Conservation (phyloP, 2,113 vertebrate genomes). For the zebrafish (Danio rerio) region GRCz12tu NC_133188.1:24255001-24255500, state of each 20-base stretch:
- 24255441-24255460: constrained; percentile 2
- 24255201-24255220: background rate
- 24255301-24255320: background rate
- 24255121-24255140: no score
- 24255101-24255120: no score
- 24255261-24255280: background rate
- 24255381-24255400: background rate
- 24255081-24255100: no score
- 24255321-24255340: background rate
- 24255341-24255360: background rate
- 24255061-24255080: no score
- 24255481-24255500: background rate
- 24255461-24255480: constrained; percentile 26
- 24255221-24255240: background rate
- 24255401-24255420: background rate
- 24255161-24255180: background rate
- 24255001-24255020: no score
- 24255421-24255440: constrained; percentile 4
- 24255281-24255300: background rate
- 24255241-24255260: background rate
- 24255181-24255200: background rate
- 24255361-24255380: background rate
- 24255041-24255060: no score
- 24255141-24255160: no score
- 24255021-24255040: no score